Evolutionary conservation across 2,113 vertebrate species (phyloP).

Genomic region (Semnornis frantzii): DNA sequence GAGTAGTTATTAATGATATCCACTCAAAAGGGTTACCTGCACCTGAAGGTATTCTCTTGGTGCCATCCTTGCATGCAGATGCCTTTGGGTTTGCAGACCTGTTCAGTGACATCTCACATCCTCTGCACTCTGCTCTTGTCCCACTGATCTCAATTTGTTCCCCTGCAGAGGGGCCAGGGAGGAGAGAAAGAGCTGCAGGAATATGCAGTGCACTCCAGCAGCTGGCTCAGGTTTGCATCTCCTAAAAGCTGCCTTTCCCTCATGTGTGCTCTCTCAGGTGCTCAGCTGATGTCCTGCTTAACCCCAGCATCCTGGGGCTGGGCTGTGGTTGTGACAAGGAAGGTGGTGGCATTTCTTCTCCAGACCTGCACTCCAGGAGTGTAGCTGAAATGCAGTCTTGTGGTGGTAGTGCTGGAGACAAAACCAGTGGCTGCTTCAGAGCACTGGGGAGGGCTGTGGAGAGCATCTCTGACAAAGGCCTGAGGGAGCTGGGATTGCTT

Average conservation of each 20-base stretch:
- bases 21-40: not conserved
- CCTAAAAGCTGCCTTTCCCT: not conserved
- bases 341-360: not conserved
- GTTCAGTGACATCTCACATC: rapidly evolving
- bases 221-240: not conserved
- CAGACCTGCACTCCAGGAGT: not conserved
- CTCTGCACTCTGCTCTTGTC: not conserved
- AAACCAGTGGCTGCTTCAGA: not conserved
- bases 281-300: not conserved
- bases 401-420: not conserved
- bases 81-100: not conserved
- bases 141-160: not conserved
- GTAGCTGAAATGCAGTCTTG: not conserved
- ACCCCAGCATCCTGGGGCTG: not conserved
- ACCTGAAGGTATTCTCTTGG: not conserved
- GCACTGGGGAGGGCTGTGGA: rapidly evolving
- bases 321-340: not conserved
- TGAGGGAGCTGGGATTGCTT: no score
- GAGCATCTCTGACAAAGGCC: no score
- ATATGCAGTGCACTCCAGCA: not conserved
- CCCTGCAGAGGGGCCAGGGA: not conserved
- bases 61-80: not conserved
- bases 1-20: not conserved
- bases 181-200: not conserved
- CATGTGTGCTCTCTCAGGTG: rapidly evolving